Evolutionary conservation across 2,113 vertebrate genomes (phyloP).

Genomic region (Petaurus breviceps): DNA sequence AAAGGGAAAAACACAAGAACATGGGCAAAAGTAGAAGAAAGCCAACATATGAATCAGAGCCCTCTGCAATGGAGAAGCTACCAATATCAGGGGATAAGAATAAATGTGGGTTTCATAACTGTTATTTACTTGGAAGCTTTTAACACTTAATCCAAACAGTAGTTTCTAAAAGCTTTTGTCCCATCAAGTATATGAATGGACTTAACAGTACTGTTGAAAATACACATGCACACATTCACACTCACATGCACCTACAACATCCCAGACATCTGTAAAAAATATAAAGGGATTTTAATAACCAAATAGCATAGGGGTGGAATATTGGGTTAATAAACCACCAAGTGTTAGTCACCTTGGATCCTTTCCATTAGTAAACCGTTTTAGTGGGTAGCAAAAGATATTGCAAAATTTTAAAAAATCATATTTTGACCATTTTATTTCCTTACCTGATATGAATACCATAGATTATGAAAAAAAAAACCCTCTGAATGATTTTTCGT

Average conservation of each 20-base stretch:
- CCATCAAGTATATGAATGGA: constrained; percentile 32
- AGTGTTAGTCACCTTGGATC: constrained; percentile 61
- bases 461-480: constrained; percentile 56
- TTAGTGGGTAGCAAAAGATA: constrained; percentile 64
- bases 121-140: constrained; percentile 31
- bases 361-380: constrained; percentile 76
- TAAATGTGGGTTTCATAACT: constrained; percentile 38
- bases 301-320: constrained; percentile 75
- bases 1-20: constrained; percentile 30
- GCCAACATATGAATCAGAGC: constrained; percentile 15
- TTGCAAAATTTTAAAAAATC: constrained; percentile 54
- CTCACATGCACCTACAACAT: constrained; percentile 74
- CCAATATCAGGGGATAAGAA: constrained; percentile 43
- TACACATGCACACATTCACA: neutral
- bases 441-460: constrained; percentile 60
- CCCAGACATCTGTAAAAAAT: constrained; percentile 75
- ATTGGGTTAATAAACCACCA: constrained; percentile 63
- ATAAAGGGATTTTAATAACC: constrained; percentile 79
- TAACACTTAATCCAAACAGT: constrained; percentile 38
- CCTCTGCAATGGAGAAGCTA: constrained; percentile 40
- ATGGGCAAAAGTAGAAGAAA: constrained; percentile 45
- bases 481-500: constrained; percentile 49
- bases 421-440: constrained; percentile 56
- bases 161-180: constrained; percentile 34
- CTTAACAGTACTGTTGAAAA: constrained; percentile 48